Evolutionary conservation across 2,888 invertebrate genomes (phyloP).

Genomic region (Urechis unicinctus): DNA sequence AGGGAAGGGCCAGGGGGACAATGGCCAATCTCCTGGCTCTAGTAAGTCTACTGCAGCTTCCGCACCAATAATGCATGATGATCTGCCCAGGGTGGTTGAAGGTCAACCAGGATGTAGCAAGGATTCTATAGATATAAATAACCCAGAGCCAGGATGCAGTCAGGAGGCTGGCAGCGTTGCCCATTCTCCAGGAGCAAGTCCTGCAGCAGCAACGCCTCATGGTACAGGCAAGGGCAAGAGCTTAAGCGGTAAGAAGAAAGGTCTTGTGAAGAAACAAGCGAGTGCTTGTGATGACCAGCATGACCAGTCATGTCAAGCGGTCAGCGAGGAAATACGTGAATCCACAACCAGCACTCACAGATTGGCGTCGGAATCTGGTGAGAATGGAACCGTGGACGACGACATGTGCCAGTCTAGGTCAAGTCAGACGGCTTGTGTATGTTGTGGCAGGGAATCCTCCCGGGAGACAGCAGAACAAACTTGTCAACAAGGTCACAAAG

Average conservation of each 20-base stretch:
- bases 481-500: too few species aligned
- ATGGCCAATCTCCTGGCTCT: too few species aligned
- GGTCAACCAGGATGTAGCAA: neutral
- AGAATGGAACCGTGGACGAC: too few species aligned
- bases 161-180: neutral
- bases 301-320: conserved; percentile 22
- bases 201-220: neutral
- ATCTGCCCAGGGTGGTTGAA: neutral
- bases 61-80: neutral
- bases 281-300: neutral
- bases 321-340: conserved; percentile 28
- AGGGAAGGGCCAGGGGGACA: too few species aligned
- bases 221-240: conserved; percentile 16
- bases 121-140: neutral
- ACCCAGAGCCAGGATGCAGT: neutral
- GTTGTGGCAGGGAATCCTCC: neutral
- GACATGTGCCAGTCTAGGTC: too few species aligned
- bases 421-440: too few species aligned
- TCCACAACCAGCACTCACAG: conserved; percentile 13
- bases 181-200: neutral
- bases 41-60: too few species aligned
- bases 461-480: neutral
- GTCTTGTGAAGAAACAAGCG: conserved; percentile 9
- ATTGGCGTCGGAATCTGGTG: too few species aligned
- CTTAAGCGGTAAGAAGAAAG: conserved; percentile 10